Conservation (phyloP, 1,140 invertebrate species). For the Zaprionus taronus region DNA sequence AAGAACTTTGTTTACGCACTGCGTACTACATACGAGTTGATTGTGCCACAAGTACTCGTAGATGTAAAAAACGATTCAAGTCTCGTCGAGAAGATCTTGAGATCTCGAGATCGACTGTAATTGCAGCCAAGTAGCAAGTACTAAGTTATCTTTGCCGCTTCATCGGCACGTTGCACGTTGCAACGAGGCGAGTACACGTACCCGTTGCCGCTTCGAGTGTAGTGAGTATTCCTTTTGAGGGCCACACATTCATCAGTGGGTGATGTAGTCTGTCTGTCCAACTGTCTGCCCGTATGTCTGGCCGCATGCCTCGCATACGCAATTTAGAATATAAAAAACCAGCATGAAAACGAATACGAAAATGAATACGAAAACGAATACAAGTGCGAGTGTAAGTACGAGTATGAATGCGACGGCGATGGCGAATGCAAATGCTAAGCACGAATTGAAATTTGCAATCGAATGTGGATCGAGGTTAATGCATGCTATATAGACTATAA, state of each 20-base stretch:
- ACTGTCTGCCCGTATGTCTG: conserved; percentile 4
- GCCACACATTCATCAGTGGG: conserved; percentile 37
- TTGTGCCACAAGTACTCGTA: not conserved
- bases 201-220: conserved; percentile 1
- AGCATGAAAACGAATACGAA: conserved; percentile 6
- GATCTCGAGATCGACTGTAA: conserved; percentile 12
- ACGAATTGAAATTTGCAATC: conserved; percentile 55
- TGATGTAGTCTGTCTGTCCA: conserved; percentile 29
- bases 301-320: conserved; percentile 56
- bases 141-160: conserved; percentile 21
- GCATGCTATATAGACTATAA: conserved; percentile 35
- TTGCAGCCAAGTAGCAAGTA: conserved; percentile 18
- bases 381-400: not conserved
- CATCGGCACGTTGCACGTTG: conserved; percentile 13
- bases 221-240: conserved; percentile 14
- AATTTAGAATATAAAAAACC: conserved; percentile 56
- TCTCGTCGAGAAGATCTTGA: not conserved
- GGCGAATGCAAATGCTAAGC: conserved; percentile 29
- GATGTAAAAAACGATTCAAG: conserved; percentile 3
- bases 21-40: not conserved
- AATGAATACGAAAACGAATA: conserved; percentile 3
- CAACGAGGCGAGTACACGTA: conserved; percentile 15
- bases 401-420: not conserved
- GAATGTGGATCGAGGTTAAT: conserved; percentile 71
- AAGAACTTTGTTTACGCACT: conserved; percentile 1